Conservation (phyloP, 1,140 invertebrate genomes). For the Drosophila mojavensis region DNA sequence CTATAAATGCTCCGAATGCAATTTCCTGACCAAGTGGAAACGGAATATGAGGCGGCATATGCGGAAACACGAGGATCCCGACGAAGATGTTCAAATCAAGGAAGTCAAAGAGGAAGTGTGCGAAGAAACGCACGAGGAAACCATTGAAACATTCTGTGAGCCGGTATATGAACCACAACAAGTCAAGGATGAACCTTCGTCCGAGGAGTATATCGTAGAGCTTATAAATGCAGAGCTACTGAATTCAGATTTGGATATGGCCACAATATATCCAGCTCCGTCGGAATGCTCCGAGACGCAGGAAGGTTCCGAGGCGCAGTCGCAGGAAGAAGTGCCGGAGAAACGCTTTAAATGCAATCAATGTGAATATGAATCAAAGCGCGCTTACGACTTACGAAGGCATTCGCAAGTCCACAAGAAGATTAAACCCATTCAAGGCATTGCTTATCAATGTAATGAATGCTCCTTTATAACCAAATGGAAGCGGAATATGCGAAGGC, state of each 20-base stretch:
- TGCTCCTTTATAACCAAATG: constrained; percentile 36
- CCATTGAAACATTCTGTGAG: too few species aligned
- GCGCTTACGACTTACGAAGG: constrained; percentile 26
- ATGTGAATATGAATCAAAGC: constrained; percentile 32
- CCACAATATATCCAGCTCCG: background rate
- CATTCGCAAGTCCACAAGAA: constrained; percentile 14
- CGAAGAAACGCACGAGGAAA: background rate
- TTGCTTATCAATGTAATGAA: constrained; percentile 21
- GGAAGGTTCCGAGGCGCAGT: background rate
- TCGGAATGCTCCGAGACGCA: background rate
- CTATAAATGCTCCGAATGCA: constrained; percentile 25
- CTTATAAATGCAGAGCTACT: constrained; percentile 9
- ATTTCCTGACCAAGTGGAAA: constrained; percentile 32
- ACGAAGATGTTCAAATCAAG: too few species aligned
- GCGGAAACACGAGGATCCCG: background rate
- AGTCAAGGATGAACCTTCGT: background rate
- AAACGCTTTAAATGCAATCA: constrained; percentile 19
- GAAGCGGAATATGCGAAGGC: constrained; percentile 32
- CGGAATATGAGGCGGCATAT: constrained; percentile 35
- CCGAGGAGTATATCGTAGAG: constrained; percentile 13
- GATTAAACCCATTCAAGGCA: constrained; percentile 15
- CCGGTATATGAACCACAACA: background rate
- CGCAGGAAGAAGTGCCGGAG: background rate
- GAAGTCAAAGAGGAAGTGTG: background rate
- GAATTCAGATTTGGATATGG: constrained; percentile 4